These are phyloP conservation scores for Megalops cyprinoides DNA, from an alignment of 2,797 vertebrate genomes.

Conservation along the genomic window DNA sequence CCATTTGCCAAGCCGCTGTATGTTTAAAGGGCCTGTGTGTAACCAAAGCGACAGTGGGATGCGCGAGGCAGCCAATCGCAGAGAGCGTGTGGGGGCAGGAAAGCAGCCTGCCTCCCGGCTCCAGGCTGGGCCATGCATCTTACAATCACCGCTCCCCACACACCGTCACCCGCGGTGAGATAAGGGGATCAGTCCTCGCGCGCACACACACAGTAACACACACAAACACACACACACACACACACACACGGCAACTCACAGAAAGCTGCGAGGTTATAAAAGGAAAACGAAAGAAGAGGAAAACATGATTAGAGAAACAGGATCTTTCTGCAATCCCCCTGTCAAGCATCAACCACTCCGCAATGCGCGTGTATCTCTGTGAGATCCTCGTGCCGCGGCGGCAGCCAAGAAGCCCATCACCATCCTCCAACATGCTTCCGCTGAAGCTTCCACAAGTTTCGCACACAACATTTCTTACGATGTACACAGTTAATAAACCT, in stretches of 20 bases:
- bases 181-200: not conserved
- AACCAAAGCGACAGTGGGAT: too few species aligned
- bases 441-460: not conserved
- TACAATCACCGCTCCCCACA: constrained; percentile 12
- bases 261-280: not conserved
- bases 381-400: not conserved
- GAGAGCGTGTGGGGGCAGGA: not conserved
- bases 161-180: not conserved
- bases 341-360: not conserved
- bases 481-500: not conserved
- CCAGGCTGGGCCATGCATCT: constrained; percentile 12
- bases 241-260: not conserved
- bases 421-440: not conserved
- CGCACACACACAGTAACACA: not conserved
- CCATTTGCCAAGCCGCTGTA: too few species aligned
- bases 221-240: not conserved
- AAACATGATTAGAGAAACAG: not conserved
- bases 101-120: not conserved
- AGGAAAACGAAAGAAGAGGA: not conserved
- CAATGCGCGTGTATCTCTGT: not conserved
- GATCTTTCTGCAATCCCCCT: not conserved
- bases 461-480: not conserved
- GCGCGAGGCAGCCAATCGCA: not conserved
- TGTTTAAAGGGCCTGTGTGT: too few species aligned
- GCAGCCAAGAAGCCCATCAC: not conserved